phyloP scores from a whole-genome alignment of 1,140 invertebrate species.

The Stenopsyche tienmushanensis region DNA sequence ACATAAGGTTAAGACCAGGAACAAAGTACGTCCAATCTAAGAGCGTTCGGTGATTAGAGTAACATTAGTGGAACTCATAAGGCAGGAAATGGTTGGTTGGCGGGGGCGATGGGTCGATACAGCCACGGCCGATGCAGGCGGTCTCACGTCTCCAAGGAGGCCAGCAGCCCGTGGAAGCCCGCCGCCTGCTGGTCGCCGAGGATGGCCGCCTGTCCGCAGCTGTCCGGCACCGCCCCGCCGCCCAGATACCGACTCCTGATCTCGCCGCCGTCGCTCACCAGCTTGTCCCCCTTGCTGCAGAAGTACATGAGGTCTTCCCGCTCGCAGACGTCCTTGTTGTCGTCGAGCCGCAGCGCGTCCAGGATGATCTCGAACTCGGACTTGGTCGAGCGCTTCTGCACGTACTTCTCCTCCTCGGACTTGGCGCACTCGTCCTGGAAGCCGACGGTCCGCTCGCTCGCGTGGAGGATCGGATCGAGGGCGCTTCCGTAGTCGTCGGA shows the following conservation, averaged over 20 bases:
- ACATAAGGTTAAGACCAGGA: too few species aligned
- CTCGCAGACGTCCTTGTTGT: slow-evolving; percentile 41
- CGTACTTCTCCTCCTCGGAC: slow-evolving; percentile 18
- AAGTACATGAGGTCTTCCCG: slow-evolving; percentile 49
- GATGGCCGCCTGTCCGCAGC: slow-evolving; percentile 67
- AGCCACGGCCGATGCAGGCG: slow-evolving; percentile 21
- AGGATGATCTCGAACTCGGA: slow-evolving; percentile 52
- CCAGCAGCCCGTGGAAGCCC: slow-evolving; percentile 68
- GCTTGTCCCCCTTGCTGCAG: slow-evolving; percentile 49
- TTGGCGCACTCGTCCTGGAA: background rate
- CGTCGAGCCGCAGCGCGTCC: slow-evolving; percentile 50
- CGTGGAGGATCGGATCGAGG: slow-evolving; percentile 15
- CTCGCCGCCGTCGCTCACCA: slow-evolving; percentile 47
- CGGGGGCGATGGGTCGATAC: slow-evolving; percentile 4
- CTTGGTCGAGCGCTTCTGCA: slow-evolving; percentile 24
- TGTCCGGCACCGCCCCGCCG: too few species aligned
- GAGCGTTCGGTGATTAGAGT: too few species aligned
- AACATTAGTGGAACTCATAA: too few species aligned
- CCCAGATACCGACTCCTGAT: slow-evolving; percentile 43
- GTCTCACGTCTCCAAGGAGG: slow-evolving; percentile 66
- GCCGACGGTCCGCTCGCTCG: background rate
- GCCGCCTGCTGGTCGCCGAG: slow-evolving; percentile 65
- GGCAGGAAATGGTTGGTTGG: background rate
- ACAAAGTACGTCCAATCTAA: too few species aligned
- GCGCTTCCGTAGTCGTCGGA: slow-evolving; percentile 37